These are phyloP conservation scores for Ischnura elegans DNA, from an alignment of 2,888 invertebrate genomes.

Conservation along the genomic window DNA sequence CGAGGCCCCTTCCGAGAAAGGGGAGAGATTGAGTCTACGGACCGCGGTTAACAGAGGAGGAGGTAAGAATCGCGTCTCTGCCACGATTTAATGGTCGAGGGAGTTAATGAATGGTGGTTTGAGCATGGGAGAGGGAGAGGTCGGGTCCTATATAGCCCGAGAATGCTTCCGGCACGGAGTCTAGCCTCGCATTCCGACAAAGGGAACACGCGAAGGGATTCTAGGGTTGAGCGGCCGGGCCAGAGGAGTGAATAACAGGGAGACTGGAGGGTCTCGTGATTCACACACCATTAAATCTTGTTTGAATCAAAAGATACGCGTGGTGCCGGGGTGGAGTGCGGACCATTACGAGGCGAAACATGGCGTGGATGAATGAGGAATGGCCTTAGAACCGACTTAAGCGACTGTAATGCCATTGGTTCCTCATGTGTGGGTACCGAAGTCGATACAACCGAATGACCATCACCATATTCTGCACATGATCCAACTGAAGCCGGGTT, in stretches of 20 bases:
- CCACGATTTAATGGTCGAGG: neutral
- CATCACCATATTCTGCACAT: too few species aligned
- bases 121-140: neutral
- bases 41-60: neutral
- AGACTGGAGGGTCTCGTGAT: neutral
- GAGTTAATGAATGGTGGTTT: conserved; percentile 12
- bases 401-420: neutral
- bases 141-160: neutral
- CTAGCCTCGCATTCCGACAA: neutral
- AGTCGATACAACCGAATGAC: too few species aligned
- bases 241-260: neutral
- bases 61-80: neutral
- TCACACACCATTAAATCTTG: neutral
- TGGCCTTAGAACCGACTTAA: neutral
- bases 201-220: conserved; percentile 27
- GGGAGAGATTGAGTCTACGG: neutral
- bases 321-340: neutral
- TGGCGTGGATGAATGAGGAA: neutral
- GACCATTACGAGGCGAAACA: neutral
- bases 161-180: neutral
- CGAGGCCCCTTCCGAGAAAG: neutral
- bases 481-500: too few species aligned
- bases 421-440: neutral
- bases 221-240: neutral
- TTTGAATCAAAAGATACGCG: conserved; percentile 23